phyloP scores from a whole-genome alignment of 2,797 vertebrate genomes.

The Tolypeutes matacus region DNA sequence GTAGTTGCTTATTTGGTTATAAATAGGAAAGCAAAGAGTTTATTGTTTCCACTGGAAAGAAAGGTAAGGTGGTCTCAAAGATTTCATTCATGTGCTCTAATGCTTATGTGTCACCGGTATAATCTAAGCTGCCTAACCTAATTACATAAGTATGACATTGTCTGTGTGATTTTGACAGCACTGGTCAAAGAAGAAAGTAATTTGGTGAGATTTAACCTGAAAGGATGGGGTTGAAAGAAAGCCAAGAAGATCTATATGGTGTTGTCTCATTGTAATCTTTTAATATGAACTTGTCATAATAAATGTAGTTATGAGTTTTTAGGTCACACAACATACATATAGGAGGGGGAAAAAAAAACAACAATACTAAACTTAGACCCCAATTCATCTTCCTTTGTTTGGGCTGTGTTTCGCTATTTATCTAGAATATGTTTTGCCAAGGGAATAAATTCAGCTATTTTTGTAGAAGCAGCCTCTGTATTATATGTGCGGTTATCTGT shows the following conservation, averaged over 20 bases:
- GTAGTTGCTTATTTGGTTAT: conserved; percentile 64
- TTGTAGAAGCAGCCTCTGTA: background rate
- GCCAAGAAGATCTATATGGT: background rate
- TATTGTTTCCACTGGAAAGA: conserved; percentile 66
- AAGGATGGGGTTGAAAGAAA: conserved; percentile 34
- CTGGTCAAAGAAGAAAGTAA: background rate
- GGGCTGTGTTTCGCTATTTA: background rate
- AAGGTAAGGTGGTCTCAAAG: conserved; percentile 54
- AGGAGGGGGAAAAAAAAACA: background rate
- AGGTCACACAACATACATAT: background rate
- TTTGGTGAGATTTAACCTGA: conserved; percentile 17
- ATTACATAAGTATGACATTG: conserved; percentile 1
- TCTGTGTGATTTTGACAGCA: background rate
- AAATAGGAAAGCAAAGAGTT: conserved; percentile 60
- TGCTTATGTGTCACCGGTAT: background rate
- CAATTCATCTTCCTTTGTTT: conserved; percentile 17
- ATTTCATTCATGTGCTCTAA: conserved; percentile 32
- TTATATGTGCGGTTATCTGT: conserved; percentile 13
- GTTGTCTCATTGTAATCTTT: conserved; percentile 65
- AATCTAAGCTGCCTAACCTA: conserved; percentile 37
- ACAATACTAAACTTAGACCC: background rate
- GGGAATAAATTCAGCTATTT: conserved; percentile 45
- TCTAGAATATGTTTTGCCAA: conserved; percentile 3
- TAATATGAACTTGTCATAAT: conserved; percentile 58
- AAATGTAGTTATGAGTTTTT: background rate